Evolutionary conservation across 2,797 vertebrate genomes (phyloP).

Genomic region (Aphelocoma californica): DNA sequence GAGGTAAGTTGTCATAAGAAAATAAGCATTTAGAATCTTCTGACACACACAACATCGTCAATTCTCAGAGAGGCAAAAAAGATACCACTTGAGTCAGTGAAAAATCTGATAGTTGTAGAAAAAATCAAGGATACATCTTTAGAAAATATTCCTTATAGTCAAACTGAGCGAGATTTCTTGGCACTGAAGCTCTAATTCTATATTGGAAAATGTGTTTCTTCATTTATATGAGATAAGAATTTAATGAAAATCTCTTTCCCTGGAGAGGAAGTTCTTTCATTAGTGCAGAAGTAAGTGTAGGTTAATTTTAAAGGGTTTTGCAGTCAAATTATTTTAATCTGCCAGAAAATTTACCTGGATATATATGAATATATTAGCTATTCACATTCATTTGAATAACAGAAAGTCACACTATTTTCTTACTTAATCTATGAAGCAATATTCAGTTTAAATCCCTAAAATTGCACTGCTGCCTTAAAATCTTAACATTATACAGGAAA

Average conservation of each 20-base stretch:
- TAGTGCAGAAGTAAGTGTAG: not conserved
- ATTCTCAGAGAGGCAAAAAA: not conserved
- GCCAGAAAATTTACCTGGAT: not conserved
- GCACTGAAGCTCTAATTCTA: not conserved
- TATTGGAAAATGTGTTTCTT: not conserved
- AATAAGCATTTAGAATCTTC: not conserved
- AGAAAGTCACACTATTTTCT: not conserved
- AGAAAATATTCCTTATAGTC: not conserved
- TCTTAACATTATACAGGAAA: not conserved
- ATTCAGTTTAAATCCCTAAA: not conserved
- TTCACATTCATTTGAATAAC: not conserved
- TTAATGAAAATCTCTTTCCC: not conserved
- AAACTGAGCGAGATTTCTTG: not conserved
- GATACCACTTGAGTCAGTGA: not conserved
- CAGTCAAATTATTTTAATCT: not conserved
- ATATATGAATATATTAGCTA: not conserved
- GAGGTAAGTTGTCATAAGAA: not conserved
- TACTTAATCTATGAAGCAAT: not conserved
- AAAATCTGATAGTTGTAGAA: not conserved
- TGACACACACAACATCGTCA: not conserved
- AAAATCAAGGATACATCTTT: not conserved
- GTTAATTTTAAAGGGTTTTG: constrained; percentile 14
- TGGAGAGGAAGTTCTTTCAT: not conserved
- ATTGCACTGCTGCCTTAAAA: not conserved
- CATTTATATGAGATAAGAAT: not conserved